Base-by-base conservation (phyloP, 2,888 invertebrate species). In the Phlogophora meticulosa region DNA sequence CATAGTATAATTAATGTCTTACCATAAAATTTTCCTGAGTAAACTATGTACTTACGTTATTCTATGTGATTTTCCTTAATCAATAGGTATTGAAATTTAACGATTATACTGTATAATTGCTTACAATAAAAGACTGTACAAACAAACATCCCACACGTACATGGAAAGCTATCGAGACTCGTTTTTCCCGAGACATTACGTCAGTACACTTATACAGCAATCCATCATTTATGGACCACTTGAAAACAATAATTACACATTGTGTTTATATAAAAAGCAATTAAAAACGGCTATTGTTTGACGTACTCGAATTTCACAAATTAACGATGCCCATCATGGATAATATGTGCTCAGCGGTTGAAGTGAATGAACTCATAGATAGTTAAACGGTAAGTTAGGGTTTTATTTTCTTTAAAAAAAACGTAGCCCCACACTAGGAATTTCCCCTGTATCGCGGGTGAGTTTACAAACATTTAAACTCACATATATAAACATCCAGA, bases 251-350 rank as follows among this genome's bases (percentile, higher is more conserved):
- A 81, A 85, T 85, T 82, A 83, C 73, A 80, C 82, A 78, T 84
- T 72, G 76, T 91, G 87, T 92, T 91, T 91, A 86, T 83, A 83
- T 78, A 82, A 85, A 83, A 85, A 73, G 80, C 84, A 87, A 91
- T 92, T 91, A 92, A 89, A 87, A 84, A 81, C 77, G 74, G 87
- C 90, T 91, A 87, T 75, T 85, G 81, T 77, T 82, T 75, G 71
- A 71, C 72, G 65, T 76, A 55, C 60, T 76, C 78, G 60, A 65
- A 77, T 84, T 79, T 76, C 81, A 78, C 64, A 71, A 74, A 68
- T 75, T 74, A 51, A 63, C 43, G 45, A 51, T 46, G 38, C 1
- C 61, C 45, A 58, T 63, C 68, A 61, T 61, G 52, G 46, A 56
- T n/a, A n/a, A n/a, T 43, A 45, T 65, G 49, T 48, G 24, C 15